These are phyloP conservation scores for Nansenia antarctica DNA, from an alignment of 2,113 vertebrate genomes.

Conservation along the genomic window DNA sequence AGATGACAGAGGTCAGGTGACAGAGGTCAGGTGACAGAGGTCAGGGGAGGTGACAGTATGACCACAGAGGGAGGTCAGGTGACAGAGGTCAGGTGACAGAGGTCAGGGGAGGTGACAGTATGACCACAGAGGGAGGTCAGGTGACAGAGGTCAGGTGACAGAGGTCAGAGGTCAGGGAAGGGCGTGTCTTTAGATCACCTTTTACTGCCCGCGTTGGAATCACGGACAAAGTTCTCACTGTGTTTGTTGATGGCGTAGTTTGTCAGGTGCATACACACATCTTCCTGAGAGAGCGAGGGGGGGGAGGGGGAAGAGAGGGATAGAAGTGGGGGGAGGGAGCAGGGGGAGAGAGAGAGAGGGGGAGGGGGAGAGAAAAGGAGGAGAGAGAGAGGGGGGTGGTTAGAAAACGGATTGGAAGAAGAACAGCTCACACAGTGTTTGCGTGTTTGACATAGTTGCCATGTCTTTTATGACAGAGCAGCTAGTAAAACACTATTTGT, in stretches of 20 bases:
- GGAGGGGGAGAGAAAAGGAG: not conserved
- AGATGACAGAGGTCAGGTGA: too few relatives aligned
- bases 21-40: too few relatives aligned
- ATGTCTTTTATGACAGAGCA: not conserved
- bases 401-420: not conserved
- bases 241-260: slow-evolving; percentile 80
- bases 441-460: not conserved
- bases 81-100: too few relatives aligned
- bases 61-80: too few relatives aligned
- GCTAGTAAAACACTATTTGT: not conserved
- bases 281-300: slow-evolving; percentile 40
- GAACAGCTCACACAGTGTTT: not conserved
- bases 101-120: too few relatives aligned
- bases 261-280: slow-evolving; percentile 78
- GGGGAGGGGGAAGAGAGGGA: not conserved
- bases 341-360: not conserved
- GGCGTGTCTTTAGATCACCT: slow-evolving; percentile 45
- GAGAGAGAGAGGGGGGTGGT: not conserved
- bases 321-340: not conserved
- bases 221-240: slow-evolving; percentile 70
- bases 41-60: too few relatives aligned
- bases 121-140: too few relatives aligned
- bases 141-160: too few relatives aligned
- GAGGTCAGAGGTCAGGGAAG: not conserved
- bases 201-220: slow-evolving; percentile 64